Evolutionary conservation across 2,888 invertebrate species (phyloP), one percentile per base, ranked within the genome.

Genomic region (Digitonthophagus gazella): DNA sequence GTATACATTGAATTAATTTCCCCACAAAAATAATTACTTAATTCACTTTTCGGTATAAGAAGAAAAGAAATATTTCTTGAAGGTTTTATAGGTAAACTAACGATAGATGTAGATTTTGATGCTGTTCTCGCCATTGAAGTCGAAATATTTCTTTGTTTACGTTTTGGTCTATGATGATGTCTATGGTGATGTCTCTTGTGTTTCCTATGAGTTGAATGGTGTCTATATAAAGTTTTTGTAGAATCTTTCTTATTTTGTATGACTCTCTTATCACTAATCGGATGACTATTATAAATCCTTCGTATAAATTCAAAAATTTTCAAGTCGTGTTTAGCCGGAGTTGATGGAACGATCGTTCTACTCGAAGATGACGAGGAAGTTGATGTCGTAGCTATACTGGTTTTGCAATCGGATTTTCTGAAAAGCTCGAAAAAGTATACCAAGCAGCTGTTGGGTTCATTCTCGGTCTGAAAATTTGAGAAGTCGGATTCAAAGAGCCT

Each of bases 391-490:
- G 2, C 58, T 55, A 58, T n/a, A 11, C 58, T 63, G 11, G 67
- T 22, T 18, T 69, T 69, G 6, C 19, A 28, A n/a, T 65, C 68
- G 6, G 67, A 67, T 15, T 65, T 69, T 55, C 69, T 72, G 56
- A 74, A 73, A 4, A 74, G 65, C 64, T 72, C 72, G 69, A 75
- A 75, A 67, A 73, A 73, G 15, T 69, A 67, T 61, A 75, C 72
- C 61, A 71, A 68, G 64, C 66, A 54, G 68, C 19, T 56, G 67
- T 14, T 20, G 63, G 67, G 66, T 5, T 54, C 67, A 65, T 71
- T 65, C 44, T 67, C 71, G 69, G 71, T 74, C 75, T 74, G 75
- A 74, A 75, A 75, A 73, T 74, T 70, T 67, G 18, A 61, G 5
- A n/a, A 18, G 18, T 20, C 28, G 8, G 28, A n/a, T 61, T 61